Base-by-base conservation (phyloP, 2,113 vertebrate species). In the Lucifuga dentata region DNA sequence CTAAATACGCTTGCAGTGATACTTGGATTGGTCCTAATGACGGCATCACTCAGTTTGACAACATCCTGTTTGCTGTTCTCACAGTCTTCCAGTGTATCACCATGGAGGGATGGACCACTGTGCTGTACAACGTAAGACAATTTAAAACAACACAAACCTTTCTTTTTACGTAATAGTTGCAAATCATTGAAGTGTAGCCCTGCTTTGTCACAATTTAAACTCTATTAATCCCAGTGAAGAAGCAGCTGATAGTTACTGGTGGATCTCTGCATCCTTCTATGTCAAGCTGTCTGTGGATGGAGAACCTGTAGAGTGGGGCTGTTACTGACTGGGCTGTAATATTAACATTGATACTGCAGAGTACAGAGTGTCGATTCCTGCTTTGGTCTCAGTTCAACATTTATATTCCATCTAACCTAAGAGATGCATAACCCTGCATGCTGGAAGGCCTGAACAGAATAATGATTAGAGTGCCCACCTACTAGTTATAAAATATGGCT, bases 71-170 rank as follows among this genome's bases (percentile, higher is more conserved):
- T 57, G 96, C 98, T 49, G 92, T 99, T 70, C 91, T 99, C 86
- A 99, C 98, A 0, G 98, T 99, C 87, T 99, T 99, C 94, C 98
- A 99, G 90, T 99, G 98, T 90, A 99, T 99, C 89, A 99, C 98
- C 85, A 99, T 99, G 98, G 98, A 99, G 92, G 98, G 98, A 64
- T 99, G 98, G 98, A 99, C 98, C 85, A 96, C 95, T 40, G 96
- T 99, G 66, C 94, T 99, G 80, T 99, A 99, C 90, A 98, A 97
- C 15, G 98, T 99, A 80, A 94, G n/a, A n/a, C n/a, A n/a, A n/a
- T n/a, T n/a, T n/a, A n/a, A n/a, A n/a, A n/a, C n/a, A n/a, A n/a
- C n/a, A n/a, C n/a, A n/a, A n/a, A n/a, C n/a, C n/a, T n/a, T n/a
- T n/a, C n/a, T n/a, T n/a, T n/a, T n/a, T n/a, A n/a, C n/a, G n/a